Percentiles rank a stretch among this genome's conserved stretches.
phyloP scores from a whole-genome alignment of 2,113 vertebrate genomes.

The Zapus hudsonius region DNA sequence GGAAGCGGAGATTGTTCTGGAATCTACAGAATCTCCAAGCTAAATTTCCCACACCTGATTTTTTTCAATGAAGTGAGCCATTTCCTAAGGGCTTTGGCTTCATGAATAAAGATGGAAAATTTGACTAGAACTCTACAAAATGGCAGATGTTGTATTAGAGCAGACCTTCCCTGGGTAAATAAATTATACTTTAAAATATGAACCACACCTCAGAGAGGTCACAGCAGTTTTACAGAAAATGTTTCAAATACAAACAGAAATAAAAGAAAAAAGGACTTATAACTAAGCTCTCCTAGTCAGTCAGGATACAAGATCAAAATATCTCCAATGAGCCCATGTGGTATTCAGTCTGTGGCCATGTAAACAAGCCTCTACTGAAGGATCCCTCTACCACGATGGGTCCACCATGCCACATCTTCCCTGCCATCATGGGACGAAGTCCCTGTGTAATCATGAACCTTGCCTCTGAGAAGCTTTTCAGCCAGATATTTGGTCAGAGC shows the following conservation, averaged over 20 bases:
- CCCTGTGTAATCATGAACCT: neutral
- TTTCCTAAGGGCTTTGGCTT: slow-evolving; percentile 57
- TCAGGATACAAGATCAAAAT: neutral
- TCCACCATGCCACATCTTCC: neutral
- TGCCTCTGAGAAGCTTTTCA: neutral
- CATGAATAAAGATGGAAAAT: slow-evolving; percentile 73
- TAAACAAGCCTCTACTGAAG: neutral
- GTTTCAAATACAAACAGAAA: slow-evolving; percentile 55
- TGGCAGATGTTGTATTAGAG: slow-evolving; percentile 72
- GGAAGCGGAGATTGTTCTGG: neutral
- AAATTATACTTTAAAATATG: slow-evolving; percentile 72
- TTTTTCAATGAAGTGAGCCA: slow-evolving; percentile 56
- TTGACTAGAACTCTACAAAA: slow-evolving; percentile 67
- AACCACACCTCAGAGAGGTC: slow-evolving; percentile 60
- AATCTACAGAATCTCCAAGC: slow-evolving; percentile 2
- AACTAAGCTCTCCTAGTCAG: slow-evolving; percentile 42
- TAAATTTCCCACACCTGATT: slow-evolving; percentile 42
- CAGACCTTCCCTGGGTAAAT: slow-evolving; percentile 68
- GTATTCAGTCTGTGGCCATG: neutral
- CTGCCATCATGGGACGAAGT: neutral
- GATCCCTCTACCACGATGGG: neutral
- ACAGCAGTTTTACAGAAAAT: slow-evolving; percentile 56
- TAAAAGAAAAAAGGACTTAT: slow-evolving; percentile 7
- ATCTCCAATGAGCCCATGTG: slow-evolving; percentile 10
- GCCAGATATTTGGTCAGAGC: neutral